Base-by-base conservation (phyloP, 2,113 vertebrate species). In the Onychorhynchus coronatus region DNA sequence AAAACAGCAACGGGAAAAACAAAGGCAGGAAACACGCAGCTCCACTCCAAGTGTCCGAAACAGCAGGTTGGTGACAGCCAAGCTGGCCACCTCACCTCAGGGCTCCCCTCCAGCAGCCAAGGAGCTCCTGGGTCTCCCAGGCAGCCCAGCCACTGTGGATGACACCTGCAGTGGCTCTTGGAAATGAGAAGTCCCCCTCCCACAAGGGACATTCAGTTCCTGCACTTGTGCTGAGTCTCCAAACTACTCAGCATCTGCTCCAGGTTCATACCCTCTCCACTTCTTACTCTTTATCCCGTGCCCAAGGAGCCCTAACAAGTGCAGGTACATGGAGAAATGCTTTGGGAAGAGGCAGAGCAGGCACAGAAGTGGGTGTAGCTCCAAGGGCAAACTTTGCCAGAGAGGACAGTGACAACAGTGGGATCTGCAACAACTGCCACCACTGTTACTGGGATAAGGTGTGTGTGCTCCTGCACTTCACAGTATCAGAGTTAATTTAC, bases 61-160 rank as follows among this genome's bases (percentile, higher is more conserved):
- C 2, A 7, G 63, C 2, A 6, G 37, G 35, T 0, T 76, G 53
- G 72, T n/a, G 80, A 72, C 35, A 88, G 67, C 33, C 0, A 0
- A 42, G 41, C 14, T 2, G 6, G 20, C 8, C 67, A 65, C 25
- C 52, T 79, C 9, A 2, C 6, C 23, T 18, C 18, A 14, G 78
- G 61, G 75, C 47, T 86, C 39, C 37, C 31, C 47, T 46, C 67
- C 8, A 9, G 37, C 65, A 77, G 39, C 23, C 4, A 1, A 73
- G 39, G 35, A 87, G 35, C 12, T 46, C 28, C 42, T 5, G 2
- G 8, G 65, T 49, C 27, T 47, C 56, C 70, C 55, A 35, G 37
- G 24, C 74, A 74, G 77, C 65, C 72, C 9, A 8, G 35, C 15
- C 15, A 7, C 58, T 2, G 6, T 10, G 33, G 49, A 23, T 68